Base-by-base conservation (phyloP, 2,888 invertebrate genomes). In the Campoplex capitator region DNA sequence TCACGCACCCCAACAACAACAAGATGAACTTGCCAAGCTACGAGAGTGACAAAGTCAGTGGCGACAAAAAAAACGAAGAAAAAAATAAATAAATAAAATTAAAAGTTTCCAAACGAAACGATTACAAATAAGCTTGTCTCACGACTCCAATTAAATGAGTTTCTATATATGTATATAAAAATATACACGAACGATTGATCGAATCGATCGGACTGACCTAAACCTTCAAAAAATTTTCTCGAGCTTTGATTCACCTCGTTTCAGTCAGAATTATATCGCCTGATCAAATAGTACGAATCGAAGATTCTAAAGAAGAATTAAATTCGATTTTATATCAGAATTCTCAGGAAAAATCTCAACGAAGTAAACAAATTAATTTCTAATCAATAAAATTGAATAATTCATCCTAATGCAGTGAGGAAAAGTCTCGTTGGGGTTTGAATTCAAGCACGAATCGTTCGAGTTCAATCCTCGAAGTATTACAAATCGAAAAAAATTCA, bases 1-100 rank as follows among this genome's bases (percentile, higher is more conserved):
- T 35, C 28, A 56, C 56, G 38, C 45, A 71, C 32, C 23, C 56
- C 45, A 42, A 51, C 54, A 42, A 80, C 76, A n/a, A 73, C 51
- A 48, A 48, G 71, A 65, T 18, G 13, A 67, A 77, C 54, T 76
- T 77, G 85, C 48, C 81, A 77, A 81, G 18, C 71, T 51, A 32
- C n/a, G 38, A 65, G 38, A 73, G 62, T 35, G 56, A 45, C 71
- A 32, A 16, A 54, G 76, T 71, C 70, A 62, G 67, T 23, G 68
- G 38, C 23, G 23, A 68, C 32, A 3, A 23, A 56, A 56, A 9
- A 73, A 54, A 54, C 23, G 23, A 32, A 42, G 9, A 18, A 51
- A 38, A 51, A 38, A 51, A n/a, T n/a, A n/a, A 16, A 13, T 9
- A 38, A 38, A 51, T n/a, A 18, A 73, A 51, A 54, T 18, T 54